Evolutionary conservation across 1,140 invertebrate species (phyloP).

Genomic region (Ctenoplectra terminalis): DNA sequence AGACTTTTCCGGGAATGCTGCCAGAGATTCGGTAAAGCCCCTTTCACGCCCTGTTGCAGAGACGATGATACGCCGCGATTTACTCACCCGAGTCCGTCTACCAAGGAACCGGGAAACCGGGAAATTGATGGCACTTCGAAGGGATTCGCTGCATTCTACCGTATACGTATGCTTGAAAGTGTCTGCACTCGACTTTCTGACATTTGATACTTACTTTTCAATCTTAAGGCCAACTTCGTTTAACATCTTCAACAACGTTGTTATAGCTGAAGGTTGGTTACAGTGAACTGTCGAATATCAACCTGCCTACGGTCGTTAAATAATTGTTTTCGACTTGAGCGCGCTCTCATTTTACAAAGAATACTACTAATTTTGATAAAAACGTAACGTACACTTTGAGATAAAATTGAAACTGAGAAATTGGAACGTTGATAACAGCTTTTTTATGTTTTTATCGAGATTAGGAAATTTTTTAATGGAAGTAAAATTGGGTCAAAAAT

Average conservation of each 20-base stretch:
- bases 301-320: too few relatives aligned
- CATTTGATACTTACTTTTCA: background rate
- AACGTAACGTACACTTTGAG: too few relatives aligned
- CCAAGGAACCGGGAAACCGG: conserved; percentile 26
- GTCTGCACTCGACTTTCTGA: conserved; percentile 14
- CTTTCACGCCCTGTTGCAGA: conserved; percentile 69
- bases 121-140: conserved; percentile 54
- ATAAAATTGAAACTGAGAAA: too few relatives aligned
- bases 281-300: too few relatives aligned
- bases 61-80: conserved; percentile 69
- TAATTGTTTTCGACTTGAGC: too few relatives aligned
- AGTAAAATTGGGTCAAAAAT: too few relatives aligned
- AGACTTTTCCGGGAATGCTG: conserved; percentile 69
- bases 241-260: background rate
- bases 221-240: background rate
- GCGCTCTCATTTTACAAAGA: too few relatives aligned
- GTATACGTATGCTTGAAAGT: background rate
- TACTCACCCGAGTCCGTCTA: conserved; percentile 47
- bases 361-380: too few relatives aligned
- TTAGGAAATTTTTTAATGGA: too few relatives aligned
- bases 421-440: too few relatives aligned
- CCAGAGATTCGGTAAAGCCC: conserved; percentile 71
- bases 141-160: background rate
- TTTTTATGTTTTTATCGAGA: too few relatives aligned
- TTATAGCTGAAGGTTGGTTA: too few relatives aligned